phyloP scores from a whole-genome alignment of 1,140 invertebrate genomes.

The Drosophila suzukii region DNA sequence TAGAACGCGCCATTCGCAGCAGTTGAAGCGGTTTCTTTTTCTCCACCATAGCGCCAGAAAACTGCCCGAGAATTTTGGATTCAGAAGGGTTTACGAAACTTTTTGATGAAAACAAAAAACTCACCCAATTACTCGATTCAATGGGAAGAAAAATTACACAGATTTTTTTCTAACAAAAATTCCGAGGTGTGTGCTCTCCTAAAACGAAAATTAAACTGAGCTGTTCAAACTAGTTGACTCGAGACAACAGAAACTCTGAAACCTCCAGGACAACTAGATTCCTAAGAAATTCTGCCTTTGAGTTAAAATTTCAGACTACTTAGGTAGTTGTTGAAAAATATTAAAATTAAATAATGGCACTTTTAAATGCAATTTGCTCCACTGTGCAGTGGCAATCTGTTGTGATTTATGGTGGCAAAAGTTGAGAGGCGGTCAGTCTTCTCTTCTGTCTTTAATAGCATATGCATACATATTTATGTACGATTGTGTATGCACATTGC shows the following conservation, averaged over 20 bases:
- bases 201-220: not conserved
- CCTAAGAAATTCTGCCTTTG: not conserved
- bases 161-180: conserved; percentile 1
- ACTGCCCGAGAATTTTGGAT: not conserved
- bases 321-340: not conserved
- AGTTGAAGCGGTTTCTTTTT: not conserved
- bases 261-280: not conserved
- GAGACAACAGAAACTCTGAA: too few relatives aligned
- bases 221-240: too few relatives aligned
- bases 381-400: conserved; percentile 25
- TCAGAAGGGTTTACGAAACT: not conserved
- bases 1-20: not conserved
- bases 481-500: conserved; percentile 24
- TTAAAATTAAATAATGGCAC: not conserved
- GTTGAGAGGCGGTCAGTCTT: conserved; percentile 27
- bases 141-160: not conserved
- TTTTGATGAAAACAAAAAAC: not conserved
- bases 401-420: conserved; percentile 41
- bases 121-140: conserved; percentile 1
- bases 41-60: conserved; percentile 6
- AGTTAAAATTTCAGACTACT: not conserved
- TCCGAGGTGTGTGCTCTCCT: not conserved
- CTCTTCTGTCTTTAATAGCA: not conserved
- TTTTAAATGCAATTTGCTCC: not conserved
- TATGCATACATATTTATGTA: not conserved